Conservation (phyloP, 2,113 vertebrate genomes). For the Lophius piscatorius region DNA sequence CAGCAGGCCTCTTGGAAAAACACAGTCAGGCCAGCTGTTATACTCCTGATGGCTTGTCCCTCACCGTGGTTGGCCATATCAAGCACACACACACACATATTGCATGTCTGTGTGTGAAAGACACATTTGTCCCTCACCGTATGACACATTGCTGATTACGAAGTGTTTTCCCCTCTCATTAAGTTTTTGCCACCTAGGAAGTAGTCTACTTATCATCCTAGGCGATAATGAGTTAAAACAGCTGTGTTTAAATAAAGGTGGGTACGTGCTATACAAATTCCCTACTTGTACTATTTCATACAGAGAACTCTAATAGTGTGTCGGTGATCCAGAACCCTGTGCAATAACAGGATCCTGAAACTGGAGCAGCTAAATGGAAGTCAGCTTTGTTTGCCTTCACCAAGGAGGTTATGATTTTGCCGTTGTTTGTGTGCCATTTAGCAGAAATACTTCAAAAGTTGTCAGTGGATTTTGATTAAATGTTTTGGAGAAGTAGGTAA, state of each 20-base stretch:
- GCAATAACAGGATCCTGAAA: too few relatives aligned
- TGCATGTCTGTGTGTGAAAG: not conserved
- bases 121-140: conserved; percentile 38
- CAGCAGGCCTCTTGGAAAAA: conserved; percentile 50
- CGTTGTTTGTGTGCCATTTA: too few relatives aligned
- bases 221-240: conserved; percentile 50
- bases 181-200: conserved; percentile 61
- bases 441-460: too few relatives aligned
- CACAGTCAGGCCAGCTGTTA: conserved; percentile 69
- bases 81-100: too few relatives aligned
- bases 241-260: conserved; percentile 44
- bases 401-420: too few relatives aligned
- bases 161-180: conserved; percentile 51
- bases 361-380: too few relatives aligned
- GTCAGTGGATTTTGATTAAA: too few relatives aligned
- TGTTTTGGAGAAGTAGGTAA: too few relatives aligned
- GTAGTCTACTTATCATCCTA: conserved; percentile 25
- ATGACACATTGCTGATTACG: conserved; percentile 34
- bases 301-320: too few relatives aligned
- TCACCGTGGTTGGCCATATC: conserved; percentile 14
- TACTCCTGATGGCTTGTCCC: conserved; percentile 44
- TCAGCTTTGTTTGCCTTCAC: too few relatives aligned
- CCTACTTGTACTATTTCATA: not conserved
- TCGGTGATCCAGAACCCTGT: too few relatives aligned
- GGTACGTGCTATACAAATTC: not conserved